These are phyloP conservation scores for Hedychridium roseum DNA, from an alignment of 2,888 invertebrate genomes.

Conservation along the genomic window DNA sequence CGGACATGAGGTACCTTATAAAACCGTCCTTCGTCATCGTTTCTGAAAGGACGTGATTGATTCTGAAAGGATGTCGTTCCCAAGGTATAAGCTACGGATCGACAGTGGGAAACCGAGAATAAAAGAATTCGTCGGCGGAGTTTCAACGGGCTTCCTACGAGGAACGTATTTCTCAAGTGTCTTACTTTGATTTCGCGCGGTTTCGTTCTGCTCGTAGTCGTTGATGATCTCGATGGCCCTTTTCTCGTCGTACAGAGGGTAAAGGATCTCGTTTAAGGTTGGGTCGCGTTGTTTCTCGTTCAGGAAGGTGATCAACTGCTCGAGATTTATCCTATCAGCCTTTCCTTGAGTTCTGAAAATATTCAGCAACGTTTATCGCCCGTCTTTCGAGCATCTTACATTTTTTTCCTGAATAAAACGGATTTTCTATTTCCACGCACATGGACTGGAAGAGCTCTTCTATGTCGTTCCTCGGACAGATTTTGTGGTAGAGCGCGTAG, in stretches of 20 bases:
- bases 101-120: not conserved
- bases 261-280: slow-evolving; percentile 96
- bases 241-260: slow-evolving; percentile 95
- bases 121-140: not conserved
- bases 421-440: slow-evolving; percentile 72
- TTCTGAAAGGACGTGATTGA: slow-evolving; percentile 66
- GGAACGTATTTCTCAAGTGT: no score
- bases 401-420: not conserved
- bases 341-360: slow-evolving; percentile 85
- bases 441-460: slow-evolving; percentile 96
- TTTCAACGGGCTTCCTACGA: no score
- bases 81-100: slow-evolving; percentile 24
- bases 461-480: slow-evolving; percentile 98
- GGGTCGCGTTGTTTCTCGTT: slow-evolving; percentile 99
- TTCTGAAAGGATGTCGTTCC: slow-evolving; percentile 41
- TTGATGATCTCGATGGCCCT: slow-evolving; percentile 91
- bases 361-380: no score
- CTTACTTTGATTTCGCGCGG: slow-evolving; percentile 76
- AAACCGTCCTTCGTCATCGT: slow-evolving; percentile 93
- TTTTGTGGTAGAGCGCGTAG: slow-evolving; percentile 97
- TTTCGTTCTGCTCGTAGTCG: slow-evolving; percentile 89
- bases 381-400: not conserved
- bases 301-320: slow-evolving; percentile 90
- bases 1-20: slow-evolving; percentile 98
- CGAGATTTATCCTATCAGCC: slow-evolving; percentile 84